Percentiles rank a stretch among this genome's conserved stretches.
Conservation (phyloP, 2,888 invertebrate genomes). For the Acleris laterana region DNA sequence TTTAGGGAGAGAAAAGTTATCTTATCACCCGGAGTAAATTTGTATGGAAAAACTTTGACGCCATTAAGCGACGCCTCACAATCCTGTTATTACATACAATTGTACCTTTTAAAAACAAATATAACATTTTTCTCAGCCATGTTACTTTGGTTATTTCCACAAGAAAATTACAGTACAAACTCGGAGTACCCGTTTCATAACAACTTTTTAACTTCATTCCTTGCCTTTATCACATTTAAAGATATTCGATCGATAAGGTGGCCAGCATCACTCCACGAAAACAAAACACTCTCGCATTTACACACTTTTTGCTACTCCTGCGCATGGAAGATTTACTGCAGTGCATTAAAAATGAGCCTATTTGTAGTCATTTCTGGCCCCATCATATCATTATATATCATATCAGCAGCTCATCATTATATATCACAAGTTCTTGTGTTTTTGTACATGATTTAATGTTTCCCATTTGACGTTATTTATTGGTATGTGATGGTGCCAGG, state of each 20-base stretch:
- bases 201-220: conserved; percentile 9
- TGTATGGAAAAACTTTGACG: too few species aligned
- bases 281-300: conserved; percentile 33
- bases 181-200: too few species aligned
- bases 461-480: conserved; percentile 11
- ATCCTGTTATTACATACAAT: too few species aligned
- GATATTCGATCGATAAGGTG: conserved; percentile 20
- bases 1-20: too few species aligned
- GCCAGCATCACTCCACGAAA: conserved; percentile 19
- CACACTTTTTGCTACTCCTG: conserved; percentile 19
- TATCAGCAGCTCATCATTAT: conserved; percentile 32
- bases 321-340: conserved; percentile 21
- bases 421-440: conserved; percentile 20
- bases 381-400: conserved; percentile 31
- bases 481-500: background rate
- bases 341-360: conserved; percentile 23
- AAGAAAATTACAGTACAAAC: too few species aligned
- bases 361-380: conserved; percentile 26
- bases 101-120: too few species aligned
- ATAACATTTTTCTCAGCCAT: too few species aligned
- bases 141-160: too few species aligned
- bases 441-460: conserved; percentile 30
- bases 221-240: conserved; percentile 19
- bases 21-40: too few species aligned
- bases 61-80: too few species aligned